These are phyloP conservation scores for Gallinago jamesoni DNA, from an alignment of 2,113 vertebrate genomes.

Conservation along the genomic window DNA sequence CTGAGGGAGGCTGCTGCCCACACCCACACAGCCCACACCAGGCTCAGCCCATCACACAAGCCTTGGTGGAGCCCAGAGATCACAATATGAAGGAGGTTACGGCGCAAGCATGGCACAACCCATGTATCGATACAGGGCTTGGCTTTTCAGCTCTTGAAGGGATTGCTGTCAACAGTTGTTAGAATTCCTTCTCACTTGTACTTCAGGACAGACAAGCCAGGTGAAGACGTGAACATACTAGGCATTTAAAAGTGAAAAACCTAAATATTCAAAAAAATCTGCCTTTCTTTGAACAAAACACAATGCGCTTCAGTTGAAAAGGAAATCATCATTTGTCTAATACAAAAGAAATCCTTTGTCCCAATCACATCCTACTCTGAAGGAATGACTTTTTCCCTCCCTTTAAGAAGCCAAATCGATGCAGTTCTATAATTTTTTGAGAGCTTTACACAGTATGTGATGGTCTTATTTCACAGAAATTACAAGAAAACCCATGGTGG, in stretches of 20 bases:
- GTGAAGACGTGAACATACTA: not conserved
- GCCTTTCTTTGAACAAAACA: not conserved
- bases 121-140: not conserved
- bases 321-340: not conserved
- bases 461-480: not conserved
- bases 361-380: constrained; percentile 18
- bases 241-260: not conserved
- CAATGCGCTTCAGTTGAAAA: not conserved
- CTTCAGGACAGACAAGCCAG: not conserved
- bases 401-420: not conserved
- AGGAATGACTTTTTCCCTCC: not conserved
- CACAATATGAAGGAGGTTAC: not conserved
- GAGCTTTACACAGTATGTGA: not conserved
- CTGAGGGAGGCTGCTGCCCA: not conserved
- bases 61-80: not conserved
- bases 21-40: not conserved
- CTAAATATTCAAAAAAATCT: not conserved
- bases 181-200: not conserved
- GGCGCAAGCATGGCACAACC: not conserved
- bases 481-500: not conserved
- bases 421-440: not conserved
- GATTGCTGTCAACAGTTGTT: not conserved
- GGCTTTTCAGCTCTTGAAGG: not conserved
- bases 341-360: constrained; percentile 10
- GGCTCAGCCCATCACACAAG: not conserved